Conservation (phyloP, 2,888 invertebrate species). For the Caenorhabditis afra region DNA sequence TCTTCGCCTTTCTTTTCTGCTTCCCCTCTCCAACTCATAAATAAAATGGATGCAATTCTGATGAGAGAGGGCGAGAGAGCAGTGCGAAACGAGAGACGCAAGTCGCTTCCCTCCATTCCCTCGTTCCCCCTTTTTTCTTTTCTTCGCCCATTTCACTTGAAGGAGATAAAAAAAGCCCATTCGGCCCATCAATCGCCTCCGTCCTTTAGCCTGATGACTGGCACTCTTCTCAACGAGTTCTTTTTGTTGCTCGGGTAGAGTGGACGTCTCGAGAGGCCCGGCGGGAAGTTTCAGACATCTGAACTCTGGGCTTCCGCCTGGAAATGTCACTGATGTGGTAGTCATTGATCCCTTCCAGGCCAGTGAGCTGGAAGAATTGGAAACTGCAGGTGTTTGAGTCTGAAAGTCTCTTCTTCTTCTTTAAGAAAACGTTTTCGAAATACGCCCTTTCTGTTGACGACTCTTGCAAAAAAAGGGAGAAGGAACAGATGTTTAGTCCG, state of each 20-base stretch:
- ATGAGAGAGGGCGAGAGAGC: constrained; percentile 24
- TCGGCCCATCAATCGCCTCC: no score
- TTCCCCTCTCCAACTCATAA: constrained; percentile 26
- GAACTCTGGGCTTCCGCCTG: no score
- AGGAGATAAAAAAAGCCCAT: background rate
- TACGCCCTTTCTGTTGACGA: background rate
- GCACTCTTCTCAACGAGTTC: no score
- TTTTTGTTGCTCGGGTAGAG: no score
- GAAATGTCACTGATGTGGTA: no score
- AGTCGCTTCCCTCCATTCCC: constrained; percentile 1
- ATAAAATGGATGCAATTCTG: constrained; percentile 56
- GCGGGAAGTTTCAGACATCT: no score
- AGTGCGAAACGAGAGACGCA: constrained; percentile 2
- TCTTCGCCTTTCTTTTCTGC: constrained; percentile 7
- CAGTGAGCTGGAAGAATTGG: no score
- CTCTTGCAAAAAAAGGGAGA: background rate
- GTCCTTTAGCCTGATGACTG: no score
- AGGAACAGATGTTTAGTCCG: constrained; percentile 4
- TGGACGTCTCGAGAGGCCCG: no score
- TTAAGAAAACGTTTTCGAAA: background rate
- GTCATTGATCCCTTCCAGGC: no score
- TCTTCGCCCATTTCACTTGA: background rate
- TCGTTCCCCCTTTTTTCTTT: background rate
- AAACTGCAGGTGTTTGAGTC: no score
- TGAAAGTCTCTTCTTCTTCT: no score